Percentiles rank a stretch among this genome's conserved stretches.
These are phyloP conservation scores for Pionites leucogaster DNA, from an alignment of 2,113 vertebrate genomes.

Conservation along the genomic window DNA sequence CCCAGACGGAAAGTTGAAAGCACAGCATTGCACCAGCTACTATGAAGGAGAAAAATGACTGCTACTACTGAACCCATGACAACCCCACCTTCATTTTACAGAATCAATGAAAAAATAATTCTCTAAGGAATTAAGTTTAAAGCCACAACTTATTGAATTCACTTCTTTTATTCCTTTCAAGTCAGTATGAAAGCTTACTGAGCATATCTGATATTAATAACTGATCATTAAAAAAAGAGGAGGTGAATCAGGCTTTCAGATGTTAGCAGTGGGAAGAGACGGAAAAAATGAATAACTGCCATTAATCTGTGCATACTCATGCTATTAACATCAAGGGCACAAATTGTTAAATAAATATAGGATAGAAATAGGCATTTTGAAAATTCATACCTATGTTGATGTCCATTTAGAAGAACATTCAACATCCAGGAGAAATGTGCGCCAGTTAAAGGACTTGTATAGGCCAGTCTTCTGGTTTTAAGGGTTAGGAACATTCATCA, in stretches of 20 bases:
- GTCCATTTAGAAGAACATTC: not conserved
- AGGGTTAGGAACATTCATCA: not conserved
- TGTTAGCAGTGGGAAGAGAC: not conserved
- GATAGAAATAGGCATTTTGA: not conserved
- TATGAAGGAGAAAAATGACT: too few relatives aligned
- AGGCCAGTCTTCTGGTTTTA: not conserved
- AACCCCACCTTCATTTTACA: not conserved
- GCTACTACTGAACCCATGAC: too few relatives aligned
- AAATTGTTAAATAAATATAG: not conserved
- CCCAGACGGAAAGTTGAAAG: too few relatives aligned
- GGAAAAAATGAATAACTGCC: not conserved
- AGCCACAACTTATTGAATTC: not conserved
- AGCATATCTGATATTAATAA: conserved; percentile 26
- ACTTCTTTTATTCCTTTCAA: conserved; percentile 25
- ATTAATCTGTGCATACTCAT: not conserved
- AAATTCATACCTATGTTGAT: not conserved
- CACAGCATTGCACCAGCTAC: too few relatives aligned
- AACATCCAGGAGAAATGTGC: not conserved
- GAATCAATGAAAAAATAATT: not conserved
- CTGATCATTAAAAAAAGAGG: conserved; percentile 3
- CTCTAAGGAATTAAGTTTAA: conserved; percentile 22
- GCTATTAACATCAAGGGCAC: not conserved
- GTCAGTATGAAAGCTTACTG: not conserved
- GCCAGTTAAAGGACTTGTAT: not conserved
- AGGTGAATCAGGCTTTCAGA: not conserved